Conservation (phyloP, 2,113 vertebrate genomes). For the Motacilla alba region DNA sequence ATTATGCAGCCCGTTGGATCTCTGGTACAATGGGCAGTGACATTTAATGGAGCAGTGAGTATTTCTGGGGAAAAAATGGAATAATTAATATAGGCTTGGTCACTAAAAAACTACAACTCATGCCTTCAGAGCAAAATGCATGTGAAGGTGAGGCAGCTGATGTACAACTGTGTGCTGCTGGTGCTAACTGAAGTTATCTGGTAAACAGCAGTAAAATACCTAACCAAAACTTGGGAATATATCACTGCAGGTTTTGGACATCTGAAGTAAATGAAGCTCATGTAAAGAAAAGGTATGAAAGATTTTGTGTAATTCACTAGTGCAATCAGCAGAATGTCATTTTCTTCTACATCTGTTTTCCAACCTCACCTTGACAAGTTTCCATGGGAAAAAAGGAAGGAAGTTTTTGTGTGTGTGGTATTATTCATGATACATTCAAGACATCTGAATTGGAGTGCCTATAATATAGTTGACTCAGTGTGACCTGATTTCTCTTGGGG, state of each 20-base stretch:
- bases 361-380: background rate
- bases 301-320: background rate
- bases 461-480: background rate
- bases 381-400: background rate
- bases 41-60: slow-evolving; percentile 32
- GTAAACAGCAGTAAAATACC: background rate
- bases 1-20: background rate
- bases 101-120: background rate
- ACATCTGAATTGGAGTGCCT: background rate
- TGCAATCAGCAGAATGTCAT: background rate
- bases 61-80: slow-evolving; percentile 3
- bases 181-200: background rate
- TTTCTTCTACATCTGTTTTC: background rate
- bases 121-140: background rate
- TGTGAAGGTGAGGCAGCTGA: background rate
- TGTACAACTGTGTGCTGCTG: background rate
- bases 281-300: background rate
- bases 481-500: background rate
- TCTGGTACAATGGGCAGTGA: background rate
- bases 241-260: background rate
- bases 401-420: rapidly evolving
- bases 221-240: background rate
- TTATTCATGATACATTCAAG: background rate
- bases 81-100: background rate
- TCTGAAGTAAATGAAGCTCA: background rate